These are phyloP conservation scores for Somateria mollissima DNA, from an alignment of 2,797 vertebrate species.

Conservation along the genomic window DNA sequence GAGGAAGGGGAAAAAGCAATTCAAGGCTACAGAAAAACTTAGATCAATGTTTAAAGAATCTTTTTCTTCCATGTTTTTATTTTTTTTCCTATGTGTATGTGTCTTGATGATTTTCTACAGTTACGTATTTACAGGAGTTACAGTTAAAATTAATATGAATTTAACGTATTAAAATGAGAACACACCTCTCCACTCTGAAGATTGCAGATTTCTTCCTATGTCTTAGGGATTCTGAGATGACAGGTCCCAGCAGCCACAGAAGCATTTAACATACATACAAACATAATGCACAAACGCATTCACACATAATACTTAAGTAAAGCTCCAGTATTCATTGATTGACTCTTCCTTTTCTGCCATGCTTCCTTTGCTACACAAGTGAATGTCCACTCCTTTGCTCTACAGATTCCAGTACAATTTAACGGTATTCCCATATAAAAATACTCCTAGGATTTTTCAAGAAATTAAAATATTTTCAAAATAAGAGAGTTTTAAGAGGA, in stretches of 20 bases:
- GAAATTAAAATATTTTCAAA: too few relatives aligned
- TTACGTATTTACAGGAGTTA: neutral
- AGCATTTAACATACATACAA: neutral
- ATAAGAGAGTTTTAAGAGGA: too few relatives aligned
- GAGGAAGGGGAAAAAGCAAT: neutral
- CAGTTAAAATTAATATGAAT: neutral
- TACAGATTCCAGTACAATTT: too few relatives aligned
- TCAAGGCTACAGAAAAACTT: neutral
- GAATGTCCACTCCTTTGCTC: too few relatives aligned
- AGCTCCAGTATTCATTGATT: neutral
- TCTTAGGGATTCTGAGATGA: neutral
- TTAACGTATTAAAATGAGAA: neutral
- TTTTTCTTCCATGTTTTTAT: neutral
- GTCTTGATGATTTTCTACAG: neutral
- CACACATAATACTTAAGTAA: neutral
- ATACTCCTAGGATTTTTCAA: too few relatives aligned
- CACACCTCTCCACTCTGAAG: neutral
- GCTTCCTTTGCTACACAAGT: too few relatives aligned
- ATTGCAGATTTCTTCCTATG: neutral
- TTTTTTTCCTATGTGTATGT: neutral
- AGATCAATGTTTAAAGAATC: neutral
- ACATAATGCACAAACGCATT: neutral
- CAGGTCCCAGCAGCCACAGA: neutral
- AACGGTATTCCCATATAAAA: too few relatives aligned
- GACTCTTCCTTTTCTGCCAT: too few relatives aligned